These are phyloP conservation scores for Gymnocheta viridis DNA, from an alignment of 2,888 invertebrate species.

Conservation along the genomic window DNA sequence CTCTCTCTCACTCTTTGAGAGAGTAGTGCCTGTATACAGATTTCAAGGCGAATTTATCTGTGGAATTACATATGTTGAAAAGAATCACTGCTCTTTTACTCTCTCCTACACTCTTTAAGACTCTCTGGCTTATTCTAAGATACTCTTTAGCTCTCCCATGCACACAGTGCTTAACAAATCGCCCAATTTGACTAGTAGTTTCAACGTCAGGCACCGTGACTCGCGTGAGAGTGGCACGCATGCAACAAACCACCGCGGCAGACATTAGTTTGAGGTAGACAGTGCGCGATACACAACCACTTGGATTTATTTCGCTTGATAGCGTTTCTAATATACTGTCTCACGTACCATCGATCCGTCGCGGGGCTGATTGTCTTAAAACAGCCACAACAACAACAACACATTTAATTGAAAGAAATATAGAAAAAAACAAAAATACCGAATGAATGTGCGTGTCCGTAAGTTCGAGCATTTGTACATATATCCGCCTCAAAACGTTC, in stretches of 20 bases:
- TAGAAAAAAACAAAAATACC: neutral
- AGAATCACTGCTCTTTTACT: slow-evolving; percentile 16
- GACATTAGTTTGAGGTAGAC: slow-evolving; percentile 67
- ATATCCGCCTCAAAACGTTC: slow-evolving; percentile 31
- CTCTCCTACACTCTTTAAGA: neutral
- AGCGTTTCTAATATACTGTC: slow-evolving; percentile 50
- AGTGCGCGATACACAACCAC: slow-evolving; percentile 61
- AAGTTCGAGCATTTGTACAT: neutral
- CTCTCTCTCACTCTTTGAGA: too few species aligned
- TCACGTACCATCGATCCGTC: slow-evolving; percentile 50
- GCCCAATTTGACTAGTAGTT: slow-evolving; percentile 22
- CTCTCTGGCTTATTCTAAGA: neutral
- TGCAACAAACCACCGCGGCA: slow-evolving; percentile 62
- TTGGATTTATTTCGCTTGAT: slow-evolving; percentile 67
- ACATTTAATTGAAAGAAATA: slow-evolving; percentile 32
- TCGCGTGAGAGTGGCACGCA: slow-evolving; percentile 66
- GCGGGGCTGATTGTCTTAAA: slow-evolving; percentile 43
- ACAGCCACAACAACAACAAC: slow-evolving; percentile 7
- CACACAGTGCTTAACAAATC: slow-evolving; percentile 14
- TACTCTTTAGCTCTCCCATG: neutral
- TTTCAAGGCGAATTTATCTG: slow-evolving; percentile 52
- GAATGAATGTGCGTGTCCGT: slow-evolving; percentile 35
- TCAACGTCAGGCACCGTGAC: slow-evolving; percentile 51
- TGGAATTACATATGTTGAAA: neutral
- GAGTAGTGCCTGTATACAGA: neutral